Base-by-base conservation (phyloP, 2,888 invertebrate species). In the Liposcelis brunnea region DNA sequence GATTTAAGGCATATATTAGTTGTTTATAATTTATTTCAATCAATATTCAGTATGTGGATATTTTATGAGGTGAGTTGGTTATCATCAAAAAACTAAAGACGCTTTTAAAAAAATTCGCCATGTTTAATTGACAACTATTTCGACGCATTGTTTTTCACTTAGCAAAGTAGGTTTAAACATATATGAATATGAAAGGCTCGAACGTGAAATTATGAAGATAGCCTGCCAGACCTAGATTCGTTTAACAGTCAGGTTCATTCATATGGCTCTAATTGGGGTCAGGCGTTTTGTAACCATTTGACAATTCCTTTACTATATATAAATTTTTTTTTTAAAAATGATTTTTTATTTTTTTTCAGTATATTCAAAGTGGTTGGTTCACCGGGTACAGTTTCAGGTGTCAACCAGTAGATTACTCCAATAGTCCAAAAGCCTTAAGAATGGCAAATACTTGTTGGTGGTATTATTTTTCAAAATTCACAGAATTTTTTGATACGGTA, bases 401-500 rank as follows among this genome's bases (percentile, higher is more conserved):
- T 57, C 69, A 72, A 55, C 70, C 70, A 18, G 71, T 72, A 7
- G 72, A 73, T 55, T 71, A 70, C 54, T 68, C 70, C 6, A 59
- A 59, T 43, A 61, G 61, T 44, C 66, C 67, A 2, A 61, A 65
- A 54, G 71, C 71, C 15, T 49, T 70, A 40, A 59, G 69, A 57
- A 91, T 94, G 87, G 87, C 84, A 45, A 74, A 75, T 56, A 84
- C 85, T 35, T 90, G 90, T 65, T 94, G 91, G 90, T 89, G 87
- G 89, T 94, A 93, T 66, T 93, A 87, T 70, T 80, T 94, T 66
- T 87, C 91, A 59, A 95, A 94, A 68, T 93, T 93, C 67, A 87
- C 91, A 56, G 94, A 95, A 67, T 89, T 94, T 65, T 79, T 90
- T 61, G 94, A 95, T 70, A 94, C 94, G 58, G 80, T 93, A 59